These are phyloP conservation scores for Drosophila subquinaria DNA, from an alignment of 2,888 invertebrate species.

Conservation along the genomic window DNA sequence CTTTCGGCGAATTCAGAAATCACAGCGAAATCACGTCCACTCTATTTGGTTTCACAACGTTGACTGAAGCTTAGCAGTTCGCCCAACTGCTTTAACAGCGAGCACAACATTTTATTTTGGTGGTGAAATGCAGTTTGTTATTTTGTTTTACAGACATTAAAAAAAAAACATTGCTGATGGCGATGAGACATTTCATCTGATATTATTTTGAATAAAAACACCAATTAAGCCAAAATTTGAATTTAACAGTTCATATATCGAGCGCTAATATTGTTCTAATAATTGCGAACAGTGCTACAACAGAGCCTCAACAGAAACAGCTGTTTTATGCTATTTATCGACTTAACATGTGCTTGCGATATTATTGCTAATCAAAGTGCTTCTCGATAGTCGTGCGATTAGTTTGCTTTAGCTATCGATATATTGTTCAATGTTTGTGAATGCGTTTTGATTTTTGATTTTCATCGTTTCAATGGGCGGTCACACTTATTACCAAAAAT, in stretches of 20 bases:
- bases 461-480: no score
- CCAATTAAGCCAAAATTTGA: not conserved
- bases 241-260: not conserved
- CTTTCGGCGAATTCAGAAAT: slow-evolving; percentile 50
- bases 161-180: not conserved
- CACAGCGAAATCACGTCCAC: slow-evolving; percentile 31
- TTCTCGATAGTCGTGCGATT: not conserved
- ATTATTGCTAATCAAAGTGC: not conserved
- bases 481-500: no score
- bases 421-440: no score
- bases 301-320: slow-evolving; percentile 15
- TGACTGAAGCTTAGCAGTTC: slow-evolving; percentile 39
- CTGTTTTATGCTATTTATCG: slow-evolving; percentile 10
- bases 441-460: no score
- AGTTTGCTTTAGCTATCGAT: not conserved
- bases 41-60: slow-evolving; percentile 36
- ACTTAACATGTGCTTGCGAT: not conserved
- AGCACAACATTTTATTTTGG: not conserved
- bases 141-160: not conserved
- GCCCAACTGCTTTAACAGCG: slow-evolving; percentile 19
- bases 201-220: not conserved
- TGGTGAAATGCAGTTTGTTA: not conserved
- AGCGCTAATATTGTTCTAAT: not conserved
- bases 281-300: not conserved
- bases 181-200: not conserved